A percentile compares a stretch with the other conserved stretches of the same genome.
These are phyloP conservation scores for Malacoctenus gilli DNA, from an alignment of 2,797 vertebrate genomes.

Conservation along the genomic window DNA sequence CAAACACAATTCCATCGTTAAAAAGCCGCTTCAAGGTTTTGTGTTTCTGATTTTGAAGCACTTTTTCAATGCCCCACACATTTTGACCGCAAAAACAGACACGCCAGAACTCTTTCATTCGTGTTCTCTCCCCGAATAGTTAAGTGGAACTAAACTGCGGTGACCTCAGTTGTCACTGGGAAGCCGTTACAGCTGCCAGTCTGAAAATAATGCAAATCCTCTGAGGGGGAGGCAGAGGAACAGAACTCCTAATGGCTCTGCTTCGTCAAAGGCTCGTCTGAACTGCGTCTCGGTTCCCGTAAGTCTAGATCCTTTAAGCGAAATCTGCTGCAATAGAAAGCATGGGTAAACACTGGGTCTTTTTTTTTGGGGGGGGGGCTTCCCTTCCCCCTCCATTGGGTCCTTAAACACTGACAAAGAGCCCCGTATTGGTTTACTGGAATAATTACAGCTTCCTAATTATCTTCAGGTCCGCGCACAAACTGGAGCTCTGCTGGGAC, in stretches of 20 bases:
- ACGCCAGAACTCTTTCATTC: no score
- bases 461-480: slow-evolving; percentile 33
- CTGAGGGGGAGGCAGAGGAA: neutral
- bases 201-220: neutral
- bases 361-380: neutral
- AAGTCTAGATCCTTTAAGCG: neutral
- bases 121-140: no score
- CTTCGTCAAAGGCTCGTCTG: neutral
- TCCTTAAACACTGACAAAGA: slow-evolving; percentile 29
- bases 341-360: slow-evolving; percentile 15
- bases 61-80: no score
- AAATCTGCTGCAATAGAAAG: slow-evolving; percentile 21
- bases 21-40: neutral
- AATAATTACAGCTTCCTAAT: slow-evolving; percentile 49
- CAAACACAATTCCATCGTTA: slow-evolving; percentile 2
- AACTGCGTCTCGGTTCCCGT: slow-evolving; percentile 10
- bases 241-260: slow-evolving; percentile 1
- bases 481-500: slow-evolving; percentile 18
- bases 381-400: slow-evolving; percentile 13
- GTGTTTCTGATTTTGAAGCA: no score
- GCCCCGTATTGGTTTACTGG: slow-evolving; percentile 38
- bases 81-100: no score
- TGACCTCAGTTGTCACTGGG: neutral
- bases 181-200: neutral
- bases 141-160: neutral